phyloP scores from a whole-genome alignment of 2,113 vertebrate genomes.

The Fulmarus glacialis region DNA sequence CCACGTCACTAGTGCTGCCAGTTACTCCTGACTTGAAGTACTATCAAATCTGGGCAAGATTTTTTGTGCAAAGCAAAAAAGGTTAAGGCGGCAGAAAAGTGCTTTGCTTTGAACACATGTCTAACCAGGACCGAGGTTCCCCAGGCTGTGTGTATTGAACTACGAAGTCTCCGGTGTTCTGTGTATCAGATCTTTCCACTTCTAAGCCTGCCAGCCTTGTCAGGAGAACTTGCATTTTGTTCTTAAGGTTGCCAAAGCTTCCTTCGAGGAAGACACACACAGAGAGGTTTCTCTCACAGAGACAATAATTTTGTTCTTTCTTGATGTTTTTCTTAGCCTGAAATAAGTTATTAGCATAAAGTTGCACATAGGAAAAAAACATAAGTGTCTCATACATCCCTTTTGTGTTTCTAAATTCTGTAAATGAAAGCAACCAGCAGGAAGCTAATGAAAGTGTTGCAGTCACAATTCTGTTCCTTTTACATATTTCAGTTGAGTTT shows the following conservation, averaged over 20 bases:
- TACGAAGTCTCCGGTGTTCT: background rate
- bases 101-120: background rate
- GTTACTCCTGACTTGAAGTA: background rate
- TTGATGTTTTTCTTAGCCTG: background rate
- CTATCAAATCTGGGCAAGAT: background rate
- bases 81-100: background rate
- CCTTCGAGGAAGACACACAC: background rate
- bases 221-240: background rate
- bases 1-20: background rate
- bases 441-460: background rate
- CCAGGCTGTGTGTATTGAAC: background rate
- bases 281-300: background rate
- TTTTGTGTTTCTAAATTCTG: background rate
- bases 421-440: background rate
- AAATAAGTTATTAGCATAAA: background rate
- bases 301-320: background rate
- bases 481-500: background rate
- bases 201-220: background rate
- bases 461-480: background rate
- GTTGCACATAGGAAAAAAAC: background rate
- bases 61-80: background rate
- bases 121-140: background rate
- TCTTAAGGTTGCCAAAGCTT: background rate
- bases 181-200: background rate
- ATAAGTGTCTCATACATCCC: background rate